phyloP scores from a whole-genome alignment of 2,113 vertebrate species.

The Pteronura brasiliensis region DNA sequence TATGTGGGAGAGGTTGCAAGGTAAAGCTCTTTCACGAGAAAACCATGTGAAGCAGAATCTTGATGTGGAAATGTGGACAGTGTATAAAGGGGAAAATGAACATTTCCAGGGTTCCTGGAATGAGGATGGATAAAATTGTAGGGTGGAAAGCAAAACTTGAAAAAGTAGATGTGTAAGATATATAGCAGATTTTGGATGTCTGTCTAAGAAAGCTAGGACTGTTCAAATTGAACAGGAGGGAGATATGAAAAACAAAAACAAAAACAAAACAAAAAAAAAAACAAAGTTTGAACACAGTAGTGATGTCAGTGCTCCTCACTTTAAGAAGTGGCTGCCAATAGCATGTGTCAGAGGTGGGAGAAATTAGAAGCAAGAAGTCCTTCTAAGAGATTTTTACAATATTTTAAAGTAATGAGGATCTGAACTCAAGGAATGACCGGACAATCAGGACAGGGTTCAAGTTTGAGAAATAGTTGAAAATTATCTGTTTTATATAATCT shows the following conservation, averaged over 20 bases:
- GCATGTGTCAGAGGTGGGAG: background rate
- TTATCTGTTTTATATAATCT: background rate
- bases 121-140: background rate
- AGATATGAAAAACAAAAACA: background rate
- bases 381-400: background rate
- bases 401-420: background rate
- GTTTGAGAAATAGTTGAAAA: background rate
- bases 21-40: background rate
- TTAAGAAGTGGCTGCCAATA: background rate
- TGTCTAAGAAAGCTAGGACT: background rate
- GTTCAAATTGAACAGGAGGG: background rate
- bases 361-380: background rate
- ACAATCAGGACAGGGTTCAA: background rate
- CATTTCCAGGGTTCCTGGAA: background rate
- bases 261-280: background rate
- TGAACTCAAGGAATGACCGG: background rate
- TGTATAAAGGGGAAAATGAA: background rate
- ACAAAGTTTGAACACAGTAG: background rate
- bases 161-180: background rate
- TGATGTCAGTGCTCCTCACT: fast-evolving
- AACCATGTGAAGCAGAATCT: background rate
- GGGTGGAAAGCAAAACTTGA: background rate
- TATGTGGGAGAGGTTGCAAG: background rate
- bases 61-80: background rate
- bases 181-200: background rate